Evolutionary conservation across 2,113 vertebrate genomes (phyloP).

Genomic region (Montifringilla adamsi): DNA sequence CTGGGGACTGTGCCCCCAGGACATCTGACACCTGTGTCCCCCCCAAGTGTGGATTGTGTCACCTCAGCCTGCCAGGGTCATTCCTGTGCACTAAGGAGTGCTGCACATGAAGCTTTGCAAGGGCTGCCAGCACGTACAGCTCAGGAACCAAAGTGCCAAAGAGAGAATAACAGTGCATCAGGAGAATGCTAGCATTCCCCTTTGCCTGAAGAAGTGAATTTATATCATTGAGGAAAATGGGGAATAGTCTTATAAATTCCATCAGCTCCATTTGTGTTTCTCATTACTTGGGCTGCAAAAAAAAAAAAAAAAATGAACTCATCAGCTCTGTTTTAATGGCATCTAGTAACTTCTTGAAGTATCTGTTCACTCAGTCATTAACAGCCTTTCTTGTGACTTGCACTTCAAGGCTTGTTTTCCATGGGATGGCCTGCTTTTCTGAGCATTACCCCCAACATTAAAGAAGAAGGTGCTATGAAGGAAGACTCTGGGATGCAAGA

Average conservation of each 20-base stretch:
- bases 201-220: background rate
- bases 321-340: background rate
- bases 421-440: constrained; percentile 98
- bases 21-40: background rate
- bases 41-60: background rate
- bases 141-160: background rate
- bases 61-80: rapidly evolving
- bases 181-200: background rate
- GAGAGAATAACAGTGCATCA: background rate
- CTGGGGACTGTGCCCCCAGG: background rate
- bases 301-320: background rate
- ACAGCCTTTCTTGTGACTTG: background rate
- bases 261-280: background rate
- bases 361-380: background rate
- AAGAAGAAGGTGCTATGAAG: constrained; percentile 98
- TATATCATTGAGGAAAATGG: background rate
- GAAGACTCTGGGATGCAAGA: constrained; percentile 97
- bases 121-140: background rate
- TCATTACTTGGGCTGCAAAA: background rate
- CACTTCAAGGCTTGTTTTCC: constrained; percentile 86
- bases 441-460: constrained; percentile 94
- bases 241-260: background rate
- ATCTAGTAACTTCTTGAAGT: background rate
- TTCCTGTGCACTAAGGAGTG: background rate
- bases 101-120: background rate